Evolutionary conservation across 2,797 vertebrate genomes (phyloP).

Genomic region (Adelosebastes latens): DNA sequence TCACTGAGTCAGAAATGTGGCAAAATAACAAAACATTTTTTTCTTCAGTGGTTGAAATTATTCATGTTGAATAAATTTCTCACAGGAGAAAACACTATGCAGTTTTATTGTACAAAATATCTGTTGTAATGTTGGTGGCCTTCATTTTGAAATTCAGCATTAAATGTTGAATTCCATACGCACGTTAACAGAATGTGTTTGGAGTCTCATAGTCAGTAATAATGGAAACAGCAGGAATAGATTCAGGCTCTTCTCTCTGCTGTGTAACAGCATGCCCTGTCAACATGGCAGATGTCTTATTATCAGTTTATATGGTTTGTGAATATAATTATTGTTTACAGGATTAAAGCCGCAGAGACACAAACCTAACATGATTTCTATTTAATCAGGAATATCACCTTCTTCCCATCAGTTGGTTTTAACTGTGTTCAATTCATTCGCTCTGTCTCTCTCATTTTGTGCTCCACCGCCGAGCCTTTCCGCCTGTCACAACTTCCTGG

Average conservation of each 20-base stretch:
- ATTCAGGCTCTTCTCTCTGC: not conserved
- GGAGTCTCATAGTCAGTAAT: not conserved
- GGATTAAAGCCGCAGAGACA: conserved; percentile 11
- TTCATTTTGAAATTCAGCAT: not conserved
- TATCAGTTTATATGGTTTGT: not conserved
- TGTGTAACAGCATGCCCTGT: not conserved
- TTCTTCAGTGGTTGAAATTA: conserved; percentile 30
- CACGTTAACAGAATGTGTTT: not conserved
- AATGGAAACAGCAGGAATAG: conserved; percentile 1
- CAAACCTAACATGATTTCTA: conserved; percentile 37
- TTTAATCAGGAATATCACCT: conserved; percentile 28
- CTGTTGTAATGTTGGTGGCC: not conserved
- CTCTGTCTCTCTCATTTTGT: not conserved
- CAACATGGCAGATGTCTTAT: conserved; percentile 7
- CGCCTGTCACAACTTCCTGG: conserved; percentile 48
- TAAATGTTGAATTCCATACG: not conserved
- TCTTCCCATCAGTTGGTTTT: not conserved
- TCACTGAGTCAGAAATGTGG: conserved; percentile 9
- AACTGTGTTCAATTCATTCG: not conserved
- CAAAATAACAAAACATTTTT: conserved; percentile 21
- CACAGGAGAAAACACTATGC: not conserved
- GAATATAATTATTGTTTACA: conserved; percentile 4
- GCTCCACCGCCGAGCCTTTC: conserved; percentile 4
- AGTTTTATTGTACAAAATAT: not conserved
- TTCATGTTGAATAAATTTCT: conserved; percentile 49